Percentiles rank a stretch among this genome's conserved stretches.
Evolutionary conservation across 2,797 vertebrate species (phyloP).

Genomic region (Spatula clypeata): DNA sequence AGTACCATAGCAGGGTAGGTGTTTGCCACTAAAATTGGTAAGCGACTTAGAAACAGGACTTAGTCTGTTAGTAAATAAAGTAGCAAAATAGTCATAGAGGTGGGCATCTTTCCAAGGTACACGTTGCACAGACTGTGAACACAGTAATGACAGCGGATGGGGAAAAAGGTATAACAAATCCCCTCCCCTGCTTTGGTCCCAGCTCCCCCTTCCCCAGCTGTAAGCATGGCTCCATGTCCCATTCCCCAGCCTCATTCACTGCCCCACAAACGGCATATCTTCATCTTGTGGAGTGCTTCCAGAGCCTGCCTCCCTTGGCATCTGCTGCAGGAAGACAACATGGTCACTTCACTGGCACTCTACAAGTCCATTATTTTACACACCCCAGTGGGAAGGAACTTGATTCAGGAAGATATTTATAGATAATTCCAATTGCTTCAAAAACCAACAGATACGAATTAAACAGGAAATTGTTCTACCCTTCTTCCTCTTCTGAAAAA

Average conservation of each 20-base stretch:
- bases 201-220: background rate
- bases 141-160: fast-evolving
- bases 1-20: background rate
- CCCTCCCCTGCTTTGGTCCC: background rate
- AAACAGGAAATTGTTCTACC: background rate
- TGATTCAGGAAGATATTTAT: constrained; percentile 42
- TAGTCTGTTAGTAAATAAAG: background rate
- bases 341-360: background rate
- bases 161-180: background rate
- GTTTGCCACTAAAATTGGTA: background rate
- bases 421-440: constrained; percentile 25
- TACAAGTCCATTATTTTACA: background rate
- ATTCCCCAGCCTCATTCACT: background rate
- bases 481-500: background rate
- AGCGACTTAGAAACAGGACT: background rate
- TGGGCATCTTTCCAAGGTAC: background rate
- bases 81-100: background rate
- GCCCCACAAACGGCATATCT: background rate
- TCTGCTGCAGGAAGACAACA: background rate
- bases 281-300: background rate
- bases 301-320: background rate
- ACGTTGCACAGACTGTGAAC: background rate
- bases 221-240: background rate
- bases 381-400: constrained; percentile 52
- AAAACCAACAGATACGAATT: background rate